A percentile compares a stretch with the other conserved stretches of the same genome.
These are phyloP conservation scores for Sepiola atlantica DNA, from an alignment of 2,888 invertebrate species.

Conservation along the genomic window DNA sequence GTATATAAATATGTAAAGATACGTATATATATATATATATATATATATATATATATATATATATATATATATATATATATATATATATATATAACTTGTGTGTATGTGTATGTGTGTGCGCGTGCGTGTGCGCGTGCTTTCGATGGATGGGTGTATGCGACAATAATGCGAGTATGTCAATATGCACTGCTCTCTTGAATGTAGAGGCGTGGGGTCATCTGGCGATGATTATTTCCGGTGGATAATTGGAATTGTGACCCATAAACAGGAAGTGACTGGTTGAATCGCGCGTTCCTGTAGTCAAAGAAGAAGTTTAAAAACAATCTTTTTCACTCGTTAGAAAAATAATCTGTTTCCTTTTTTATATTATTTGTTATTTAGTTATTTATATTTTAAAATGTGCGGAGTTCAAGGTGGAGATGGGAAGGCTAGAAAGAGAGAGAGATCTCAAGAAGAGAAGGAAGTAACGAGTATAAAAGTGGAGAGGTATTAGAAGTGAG, in stretches of 20 bases:
- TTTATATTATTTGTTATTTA: neutral
- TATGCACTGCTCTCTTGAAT: neutral
- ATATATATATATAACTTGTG: neutral
- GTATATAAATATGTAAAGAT: neutral
- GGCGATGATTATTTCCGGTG: slow-evolving; percentile 33
- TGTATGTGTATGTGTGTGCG: too few species aligned
- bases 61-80: neutral
- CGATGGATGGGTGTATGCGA: neutral
- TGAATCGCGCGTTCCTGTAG: neutral
- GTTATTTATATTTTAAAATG: neutral
- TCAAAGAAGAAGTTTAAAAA: slow-evolving; percentile 23
- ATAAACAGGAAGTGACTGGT: slow-evolving; percentile 36
- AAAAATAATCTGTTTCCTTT: slow-evolving; percentile 6
- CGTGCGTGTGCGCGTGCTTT: neutral
- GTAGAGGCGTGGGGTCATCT: slow-evolving; percentile 33
- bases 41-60: neutral
- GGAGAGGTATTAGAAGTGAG: too few species aligned
- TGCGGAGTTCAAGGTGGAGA: neutral
- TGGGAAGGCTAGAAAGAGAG: neutral
- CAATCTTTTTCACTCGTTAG: slow-evolving; percentile 20
- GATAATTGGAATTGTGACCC: slow-evolving; percentile 37
- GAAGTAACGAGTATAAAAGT: too few species aligned
- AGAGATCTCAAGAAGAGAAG: neutral
- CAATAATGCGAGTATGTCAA: neutral
- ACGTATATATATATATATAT: neutral